These are phyloP conservation scores for Poecilia latipinna DNA, from an alignment of 2,113 vertebrate genomes.

Conservation along the genomic window DNA sequence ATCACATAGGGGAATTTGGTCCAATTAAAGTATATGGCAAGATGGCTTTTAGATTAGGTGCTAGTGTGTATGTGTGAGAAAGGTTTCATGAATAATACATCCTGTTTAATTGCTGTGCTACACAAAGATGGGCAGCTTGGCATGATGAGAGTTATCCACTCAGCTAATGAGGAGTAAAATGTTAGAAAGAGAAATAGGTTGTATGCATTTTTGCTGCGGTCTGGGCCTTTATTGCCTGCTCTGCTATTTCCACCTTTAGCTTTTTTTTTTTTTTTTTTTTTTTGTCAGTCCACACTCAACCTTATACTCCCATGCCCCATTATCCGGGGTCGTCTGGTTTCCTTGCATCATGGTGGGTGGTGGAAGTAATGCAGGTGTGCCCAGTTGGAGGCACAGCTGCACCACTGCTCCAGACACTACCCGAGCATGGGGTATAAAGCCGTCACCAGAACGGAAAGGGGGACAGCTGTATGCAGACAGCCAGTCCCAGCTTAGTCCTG, in stretches of 20 bases:
- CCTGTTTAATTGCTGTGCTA: conserved; percentile 69
- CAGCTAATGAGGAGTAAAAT: conserved; percentile 70
- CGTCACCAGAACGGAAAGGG: conserved; percentile 51
- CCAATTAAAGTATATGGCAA: conserved; percentile 74
- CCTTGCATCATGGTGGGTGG: conserved; percentile 64
- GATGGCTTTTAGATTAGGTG: conserved; percentile 62
- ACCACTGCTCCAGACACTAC: conserved; percentile 65
- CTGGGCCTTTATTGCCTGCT: conserved; percentile 24
- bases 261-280: conserved; percentile 10
- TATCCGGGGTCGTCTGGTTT: conserved; percentile 53
- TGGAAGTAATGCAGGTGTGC: conserved; percentile 74
- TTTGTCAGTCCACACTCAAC: conserved; percentile 56
- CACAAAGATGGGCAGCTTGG: conserved; percentile 60
- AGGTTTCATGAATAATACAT: conserved; percentile 78
- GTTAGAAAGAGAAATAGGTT: conserved; percentile 55
- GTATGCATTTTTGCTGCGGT: conserved; percentile 37
- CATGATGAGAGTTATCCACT: conserved; percentile 58
- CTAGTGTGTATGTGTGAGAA: conserved; percentile 56
- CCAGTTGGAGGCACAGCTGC: conserved; percentile 80
- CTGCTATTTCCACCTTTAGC: conserved; percentile 31
- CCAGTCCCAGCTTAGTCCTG: conserved; percentile 54
- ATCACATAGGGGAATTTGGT: conserved; percentile 58
- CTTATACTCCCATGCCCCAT: conserved; percentile 46
- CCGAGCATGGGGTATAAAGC: conserved; percentile 63
- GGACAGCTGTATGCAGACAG: conserved; percentile 77